These are phyloP conservation scores for Dinoponera quadriceps DNA, from an alignment of 1,140 invertebrate genomes.

Conservation along the genomic window DNA sequence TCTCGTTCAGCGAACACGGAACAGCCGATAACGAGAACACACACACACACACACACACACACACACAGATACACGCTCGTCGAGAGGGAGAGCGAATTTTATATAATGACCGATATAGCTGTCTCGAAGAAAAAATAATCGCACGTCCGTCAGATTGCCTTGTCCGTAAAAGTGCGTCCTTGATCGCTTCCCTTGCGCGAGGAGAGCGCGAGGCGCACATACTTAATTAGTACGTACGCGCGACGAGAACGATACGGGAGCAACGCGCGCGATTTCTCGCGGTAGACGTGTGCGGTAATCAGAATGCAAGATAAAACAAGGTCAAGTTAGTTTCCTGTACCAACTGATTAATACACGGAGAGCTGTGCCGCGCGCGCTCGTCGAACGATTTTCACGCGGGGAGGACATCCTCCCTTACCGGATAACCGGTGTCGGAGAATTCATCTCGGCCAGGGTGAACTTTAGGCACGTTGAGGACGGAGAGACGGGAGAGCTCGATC, in stretches of 20 bases:
- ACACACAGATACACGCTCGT: neutral
- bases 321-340: slow-evolving; percentile 74
- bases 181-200: slow-evolving; percentile 70
- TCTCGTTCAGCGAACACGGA: neutral
- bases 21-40: too few relatives aligned
- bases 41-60: too few relatives aligned
- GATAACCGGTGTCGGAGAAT: too few relatives aligned
- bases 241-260: slow-evolving; percentile 41
- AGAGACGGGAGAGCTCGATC: too few relatives aligned
- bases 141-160: neutral
- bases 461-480: too few relatives aligned
- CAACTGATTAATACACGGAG: slow-evolving; percentile 54
- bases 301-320: slow-evolving; percentile 75
- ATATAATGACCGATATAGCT: slow-evolving; percentile 13
- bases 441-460: too few relatives aligned
- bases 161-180: slow-evolving; percentile 68
- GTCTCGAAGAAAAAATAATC: slow-evolving; percentile 10
- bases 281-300: slow-evolving; percentile 66
- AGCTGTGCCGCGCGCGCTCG: neutral
- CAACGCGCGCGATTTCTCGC: slow-evolving; percentile 57
- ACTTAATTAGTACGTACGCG: slow-evolving; percentile 64
- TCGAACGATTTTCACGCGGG: slow-evolving; percentile 29
- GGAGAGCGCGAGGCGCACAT: slow-evolving; percentile 52
- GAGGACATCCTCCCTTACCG: neutral
- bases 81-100: neutral